These are phyloP conservation scores for Apodemus agrarius DNA, from an alignment of 2,797 vertebrate species.

Conservation along the genomic window DNA sequence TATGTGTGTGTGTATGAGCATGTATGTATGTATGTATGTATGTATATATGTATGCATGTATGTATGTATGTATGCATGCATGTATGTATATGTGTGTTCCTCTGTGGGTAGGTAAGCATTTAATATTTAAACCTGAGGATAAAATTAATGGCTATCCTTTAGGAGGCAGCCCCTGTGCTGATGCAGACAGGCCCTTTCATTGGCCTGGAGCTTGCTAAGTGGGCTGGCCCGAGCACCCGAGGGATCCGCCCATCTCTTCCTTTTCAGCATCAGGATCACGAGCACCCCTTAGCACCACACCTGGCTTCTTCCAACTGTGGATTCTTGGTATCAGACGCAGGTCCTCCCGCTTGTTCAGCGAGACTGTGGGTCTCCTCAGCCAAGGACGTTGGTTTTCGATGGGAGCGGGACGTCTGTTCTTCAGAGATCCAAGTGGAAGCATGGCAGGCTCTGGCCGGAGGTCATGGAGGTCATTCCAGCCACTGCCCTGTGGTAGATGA, in stretches of 20 bases:
- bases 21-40: rapidly evolving
- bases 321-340: background rate
- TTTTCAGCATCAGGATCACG: background rate
- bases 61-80: rapidly evolving
- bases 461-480: background rate
- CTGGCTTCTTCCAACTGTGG: background rate
- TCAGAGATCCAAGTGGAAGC: background rate
- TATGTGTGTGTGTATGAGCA: background rate
- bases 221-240: background rate
- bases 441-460: rapidly evolving
- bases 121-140: background rate
- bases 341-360: background rate
- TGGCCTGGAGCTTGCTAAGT: background rate
- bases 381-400: background rate
- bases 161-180: background rate
- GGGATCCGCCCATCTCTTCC: background rate
- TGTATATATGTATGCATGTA: too few species aligned
- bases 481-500: background rate
- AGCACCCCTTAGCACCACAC: background rate
- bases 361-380: background rate
- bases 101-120: background rate
- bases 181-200: background rate
- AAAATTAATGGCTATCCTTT: background rate
- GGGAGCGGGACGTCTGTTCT: background rate
- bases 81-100: background rate